Evolutionary conservation across 2,888 invertebrate genomes (phyloP).

Genomic region (Tachina lurida): DNA sequence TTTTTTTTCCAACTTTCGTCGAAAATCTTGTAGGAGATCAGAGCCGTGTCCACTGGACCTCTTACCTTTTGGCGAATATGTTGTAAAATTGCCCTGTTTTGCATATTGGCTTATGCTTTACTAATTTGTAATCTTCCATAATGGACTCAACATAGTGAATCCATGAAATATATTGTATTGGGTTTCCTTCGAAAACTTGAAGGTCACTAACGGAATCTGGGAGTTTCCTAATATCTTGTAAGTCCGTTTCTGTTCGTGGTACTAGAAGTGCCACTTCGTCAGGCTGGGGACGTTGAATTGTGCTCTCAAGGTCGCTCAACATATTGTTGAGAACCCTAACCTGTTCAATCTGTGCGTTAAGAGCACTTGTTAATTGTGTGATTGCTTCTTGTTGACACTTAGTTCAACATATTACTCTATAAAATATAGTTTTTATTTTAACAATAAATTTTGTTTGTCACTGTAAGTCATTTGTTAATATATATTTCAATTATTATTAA

Average conservation of each 20-base stretch:
- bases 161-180: too few species aligned
- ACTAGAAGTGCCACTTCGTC: not conserved
- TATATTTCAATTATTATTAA: too few species aligned
- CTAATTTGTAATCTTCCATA: not conserved
- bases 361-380: not conserved
- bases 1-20: not conserved
- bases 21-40: not conserved
- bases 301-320: not conserved
- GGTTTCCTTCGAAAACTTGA: too few species aligned
- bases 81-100: not conserved
- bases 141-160: too few species aligned
- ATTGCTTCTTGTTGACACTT: too few species aligned
- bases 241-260: not conserved
- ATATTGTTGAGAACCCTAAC: not conserved
- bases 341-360: not conserved
- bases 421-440: too few species aligned
- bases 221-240: too few species aligned
- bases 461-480: too few species aligned
- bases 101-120: constrained; percentile 11
- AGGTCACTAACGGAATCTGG: too few species aligned
- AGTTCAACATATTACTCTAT: too few species aligned
- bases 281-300: not conserved
- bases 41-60: not conserved
- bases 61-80: constrained; percentile 1
- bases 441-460: too few species aligned